phyloP scores from a whole-genome alignment of 2,113 vertebrate genomes.

The Gnathonemus echidnorhynchus region DNA sequence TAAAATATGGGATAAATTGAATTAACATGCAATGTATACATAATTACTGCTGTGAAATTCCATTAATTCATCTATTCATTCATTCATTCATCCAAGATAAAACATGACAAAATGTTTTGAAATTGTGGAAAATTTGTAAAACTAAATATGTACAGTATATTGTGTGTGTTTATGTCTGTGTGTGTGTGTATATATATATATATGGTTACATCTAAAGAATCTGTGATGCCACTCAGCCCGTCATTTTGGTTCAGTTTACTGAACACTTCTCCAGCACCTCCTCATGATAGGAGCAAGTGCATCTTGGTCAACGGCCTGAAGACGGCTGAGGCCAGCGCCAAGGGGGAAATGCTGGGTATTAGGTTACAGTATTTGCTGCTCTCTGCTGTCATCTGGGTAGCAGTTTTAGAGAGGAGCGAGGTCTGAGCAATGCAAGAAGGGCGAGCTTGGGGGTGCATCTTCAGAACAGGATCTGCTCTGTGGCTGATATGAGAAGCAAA shows the following conservation, averaged over 20 bases:
- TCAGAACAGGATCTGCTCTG: background rate
- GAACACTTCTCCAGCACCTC: background rate
- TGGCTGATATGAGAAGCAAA: background rate
- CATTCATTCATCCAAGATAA: too few species aligned
- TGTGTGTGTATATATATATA: background rate
- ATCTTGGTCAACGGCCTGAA: background rate
- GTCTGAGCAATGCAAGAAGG: background rate
- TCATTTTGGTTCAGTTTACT: conserved; percentile 14
- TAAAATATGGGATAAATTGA: too few species aligned
- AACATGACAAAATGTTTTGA: too few species aligned
- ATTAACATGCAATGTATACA: too few species aligned
- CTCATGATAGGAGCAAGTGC: background rate
- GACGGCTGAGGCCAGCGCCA: background rate
- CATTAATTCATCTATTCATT: too few species aligned
- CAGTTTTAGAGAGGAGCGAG: background rate
- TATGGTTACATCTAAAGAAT: conserved; percentile 31
- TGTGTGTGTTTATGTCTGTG: too few species aligned
- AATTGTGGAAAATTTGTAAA: too few species aligned
- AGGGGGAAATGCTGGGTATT: background rate
- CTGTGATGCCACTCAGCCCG: conserved; percentile 20
- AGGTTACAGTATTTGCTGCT: background rate
- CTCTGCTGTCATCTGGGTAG: background rate
- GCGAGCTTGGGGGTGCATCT: background rate
- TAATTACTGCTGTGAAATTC: too few species aligned
- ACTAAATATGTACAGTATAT: too few species aligned